Base-by-base conservation (phyloP, 1,140 invertebrate species). In the Nymphalis io region DNA sequence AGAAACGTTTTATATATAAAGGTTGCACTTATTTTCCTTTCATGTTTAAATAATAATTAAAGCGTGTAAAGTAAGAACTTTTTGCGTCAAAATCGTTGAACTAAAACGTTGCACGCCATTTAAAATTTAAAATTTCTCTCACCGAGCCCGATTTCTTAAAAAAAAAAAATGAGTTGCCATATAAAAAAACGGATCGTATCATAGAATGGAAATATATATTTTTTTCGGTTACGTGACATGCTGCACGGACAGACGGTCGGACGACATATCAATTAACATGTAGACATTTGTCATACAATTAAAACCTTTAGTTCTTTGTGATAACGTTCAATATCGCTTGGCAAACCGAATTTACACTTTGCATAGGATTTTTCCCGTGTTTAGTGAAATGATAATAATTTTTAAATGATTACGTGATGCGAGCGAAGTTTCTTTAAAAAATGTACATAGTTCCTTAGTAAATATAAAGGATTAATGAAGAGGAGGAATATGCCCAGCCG, bases 201-300 rank as follows among this genome's bases (percentile, higher is more conserved):
- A 5, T 15, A 33, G 18, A 72, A 72, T 72, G 73, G 73, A 64
- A 23, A 68, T 48, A 53, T 11, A 39, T 23, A n/a, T 20, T 58
- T 71, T 65, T 66, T 68, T 60, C 48, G 65, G 46, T 65, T 72
- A 72, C 73, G 73, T 75, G 73, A 75, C 73, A 59, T 51, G 68
- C 18, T 60, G 58, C 73, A 72, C 73, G 69, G 65, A 68, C 61
- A 75, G 69, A 74, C 69, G 60, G n/a, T 18, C 40, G 61, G 72
- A 72, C 73, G 69, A 72, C 69, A 74, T 4, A 46, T 64, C 64
- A 68, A 72, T 72, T 74, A 68, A 71, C 69, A 62, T 57, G 59
- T 46, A 55, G 8, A 11, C 60, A 12, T 21, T 42, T 60, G 1
- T 53, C 58, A 15, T 38, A 51, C 23, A 12, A 44, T 33, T 51